A percentile compares a stretch with the other conserved stretches of the same genome.
Conservation (phyloP, 1,140 invertebrate species). For the Sitodiplosis mosellana region DNA sequence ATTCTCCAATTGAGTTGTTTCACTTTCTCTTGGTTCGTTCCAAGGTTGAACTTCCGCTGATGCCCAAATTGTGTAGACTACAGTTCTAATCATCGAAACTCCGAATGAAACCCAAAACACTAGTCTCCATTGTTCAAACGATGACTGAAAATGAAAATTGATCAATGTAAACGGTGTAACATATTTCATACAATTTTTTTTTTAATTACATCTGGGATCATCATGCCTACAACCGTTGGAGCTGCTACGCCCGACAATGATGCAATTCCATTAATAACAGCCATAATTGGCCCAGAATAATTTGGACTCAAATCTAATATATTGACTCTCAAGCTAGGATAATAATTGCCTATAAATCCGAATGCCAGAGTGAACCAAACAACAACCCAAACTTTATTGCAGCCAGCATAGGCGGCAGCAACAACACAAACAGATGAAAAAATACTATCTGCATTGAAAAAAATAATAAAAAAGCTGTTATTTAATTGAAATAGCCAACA, state of each 20-base stretch:
- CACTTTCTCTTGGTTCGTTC: constrained; percentile 27
- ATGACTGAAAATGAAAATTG: constrained; percentile 30
- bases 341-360: no score
- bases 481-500: constrained; percentile 28
- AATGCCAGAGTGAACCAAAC: no score
- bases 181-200: neutral
- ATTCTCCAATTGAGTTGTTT: no score
- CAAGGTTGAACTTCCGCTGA: constrained; percentile 53
- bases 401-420: no score
- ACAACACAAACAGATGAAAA: no score
- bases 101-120: constrained; percentile 67
- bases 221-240: constrained; percentile 54
- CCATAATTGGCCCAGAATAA: constrained; percentile 60
- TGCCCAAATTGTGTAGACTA: constrained; percentile 51
- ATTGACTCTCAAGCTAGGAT: no score
- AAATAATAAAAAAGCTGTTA: neutral
- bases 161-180: neutral
- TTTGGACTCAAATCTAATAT: constrained; percentile 44
- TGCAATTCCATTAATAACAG: constrained; percentile 66
- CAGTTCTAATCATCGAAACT: constrained; percentile 50
- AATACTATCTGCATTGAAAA: neutral
- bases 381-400: no score
- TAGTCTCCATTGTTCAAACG: constrained; percentile 51
- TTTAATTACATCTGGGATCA: constrained; percentile 48
- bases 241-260: constrained; percentile 62